These are phyloP conservation scores for Myodes glareolus DNA, from an alignment of 2,113 vertebrate species.

Conservation along the genomic window DNA sequence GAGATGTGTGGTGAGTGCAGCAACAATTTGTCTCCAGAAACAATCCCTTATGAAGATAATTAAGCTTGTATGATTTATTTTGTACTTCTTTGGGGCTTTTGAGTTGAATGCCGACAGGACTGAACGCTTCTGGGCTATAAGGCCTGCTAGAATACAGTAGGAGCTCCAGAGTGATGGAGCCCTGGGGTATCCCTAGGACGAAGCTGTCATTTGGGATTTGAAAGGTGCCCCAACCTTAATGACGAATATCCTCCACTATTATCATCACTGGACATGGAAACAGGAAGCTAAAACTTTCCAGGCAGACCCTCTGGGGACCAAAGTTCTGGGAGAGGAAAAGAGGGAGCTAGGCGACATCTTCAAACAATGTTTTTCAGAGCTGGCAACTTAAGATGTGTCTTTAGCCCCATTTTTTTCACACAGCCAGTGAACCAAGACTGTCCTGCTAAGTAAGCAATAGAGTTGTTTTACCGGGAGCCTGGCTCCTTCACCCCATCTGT, in stretches of 20 bases:
- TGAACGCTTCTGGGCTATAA: background rate
- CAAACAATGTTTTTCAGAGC: background rate
- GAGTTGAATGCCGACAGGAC: background rate
- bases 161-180: background rate
- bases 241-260: background rate
- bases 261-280: background rate
- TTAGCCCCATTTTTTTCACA: background rate
- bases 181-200: no score
- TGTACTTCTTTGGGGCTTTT: background rate
- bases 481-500: background rate
- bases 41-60: background rate
- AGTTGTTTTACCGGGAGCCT: background rate
- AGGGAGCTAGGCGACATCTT: background rate
- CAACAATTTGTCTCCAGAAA: background rate
- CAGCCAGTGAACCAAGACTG: background rate
- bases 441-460: background rate
- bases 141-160: background rate
- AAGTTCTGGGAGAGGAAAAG: background rate
- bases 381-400: background rate
- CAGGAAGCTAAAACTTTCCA: background rate
- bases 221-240: background rate
- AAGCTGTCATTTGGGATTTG: background rate
- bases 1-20: background rate
- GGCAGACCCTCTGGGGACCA: background rate
- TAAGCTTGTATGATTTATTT: conserved; percentile 34